Evolutionary conservation across 2,888 invertebrate species (phyloP).

Genomic region (Arge pagana): DNA sequence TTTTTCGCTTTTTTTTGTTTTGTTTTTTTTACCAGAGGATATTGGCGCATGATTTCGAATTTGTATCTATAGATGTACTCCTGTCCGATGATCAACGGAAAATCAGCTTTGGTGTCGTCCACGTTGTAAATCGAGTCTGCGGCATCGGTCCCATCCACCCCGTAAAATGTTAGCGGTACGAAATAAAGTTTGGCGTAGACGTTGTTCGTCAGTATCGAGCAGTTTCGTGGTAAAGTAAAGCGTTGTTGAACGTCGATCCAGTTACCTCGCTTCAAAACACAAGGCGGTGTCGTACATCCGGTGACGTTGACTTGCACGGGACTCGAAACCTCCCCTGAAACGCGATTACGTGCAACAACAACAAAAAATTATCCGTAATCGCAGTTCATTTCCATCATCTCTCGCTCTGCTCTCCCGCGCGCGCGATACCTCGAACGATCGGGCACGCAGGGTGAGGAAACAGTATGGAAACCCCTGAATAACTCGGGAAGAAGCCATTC

Average conservation of each 20-base stretch:
- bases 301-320: slow-evolving; percentile 64
- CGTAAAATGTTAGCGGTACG: slow-evolving; percentile 73
- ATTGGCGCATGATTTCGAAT: slow-evolving; percentile 62
- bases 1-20: too few species aligned
- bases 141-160: slow-evolving; percentile 73
- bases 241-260: slow-evolving; percentile 62
- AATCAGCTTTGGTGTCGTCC: slow-evolving; percentile 66
- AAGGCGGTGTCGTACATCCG: slow-evolving; percentile 68
- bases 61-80: slow-evolving; percentile 72
- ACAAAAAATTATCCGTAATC: too few species aligned
- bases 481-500: too few species aligned
- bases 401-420: too few species aligned
- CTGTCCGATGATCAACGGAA: slow-evolving; percentile 71
- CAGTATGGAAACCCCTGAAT: too few species aligned
- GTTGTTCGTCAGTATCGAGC: slow-evolving; percentile 61
- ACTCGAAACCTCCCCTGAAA: too few species aligned
- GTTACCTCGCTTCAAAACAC: slow-evolving; percentile 68
- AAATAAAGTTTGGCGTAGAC: slow-evolving; percentile 70
- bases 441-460: too few species aligned
- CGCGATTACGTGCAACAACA: too few species aligned
- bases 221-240: slow-evolving; percentile 65
- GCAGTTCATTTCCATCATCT: too few species aligned
- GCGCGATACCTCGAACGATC: too few species aligned
- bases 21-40: slow-evolving; percentile 65
- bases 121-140: slow-evolving; percentile 69